Evolutionary conservation across 2,888 invertebrate genomes (phyloP), one percentile per base, ranked within the genome.

Genomic region (Eustalomyia histrio): DNA sequence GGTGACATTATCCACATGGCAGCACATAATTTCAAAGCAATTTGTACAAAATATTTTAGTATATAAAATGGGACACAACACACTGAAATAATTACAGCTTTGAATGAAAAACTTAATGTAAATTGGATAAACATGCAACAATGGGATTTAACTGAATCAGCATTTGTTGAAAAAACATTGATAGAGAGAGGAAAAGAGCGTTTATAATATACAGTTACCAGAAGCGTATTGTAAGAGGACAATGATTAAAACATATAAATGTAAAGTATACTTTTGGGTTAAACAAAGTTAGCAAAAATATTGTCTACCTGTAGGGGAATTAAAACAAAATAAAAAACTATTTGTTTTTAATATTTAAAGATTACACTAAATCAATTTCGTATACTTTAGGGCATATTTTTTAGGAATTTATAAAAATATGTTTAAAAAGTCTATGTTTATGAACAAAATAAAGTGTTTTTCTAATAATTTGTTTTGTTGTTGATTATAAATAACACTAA

Each of bases 111-210:
- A 61, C 58, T 29, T 53, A 52, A n/a, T 47, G 33, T 55, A 53
- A 75, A 75, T 75, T 68, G 60, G 53, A 60, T 43, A 16, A 67
- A 68, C 21, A 57, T 73, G 35, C 33, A 57, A 35, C 64, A 58
- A 64, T 57, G 18, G 9, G 16, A 64, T 73, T 39, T 16, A 53
- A 61, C 12, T 52, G 52, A 74, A 65, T n/a, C 53, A 53, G 35
- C 7, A 33, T 8, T 39, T 39, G 39, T 39, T 2, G 14, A 39
- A 39, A 10, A 39, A 39, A 39, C 1, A 39, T 39, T 39, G 39
- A 39, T 6, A 12, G 14, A 39, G 39, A 29, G 29, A 29, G 29
- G 1, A 7, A 29, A 7, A 29, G 29, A 29, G 21, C 2, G 21
- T 39, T 39, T 39, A 14, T 12, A 39, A 39, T 39, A 12, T 1